Evolutionary conservation across 2,113 vertebrate species (phyloP).

Genomic region (Misgurnus anguillicaudatus): DNA sequence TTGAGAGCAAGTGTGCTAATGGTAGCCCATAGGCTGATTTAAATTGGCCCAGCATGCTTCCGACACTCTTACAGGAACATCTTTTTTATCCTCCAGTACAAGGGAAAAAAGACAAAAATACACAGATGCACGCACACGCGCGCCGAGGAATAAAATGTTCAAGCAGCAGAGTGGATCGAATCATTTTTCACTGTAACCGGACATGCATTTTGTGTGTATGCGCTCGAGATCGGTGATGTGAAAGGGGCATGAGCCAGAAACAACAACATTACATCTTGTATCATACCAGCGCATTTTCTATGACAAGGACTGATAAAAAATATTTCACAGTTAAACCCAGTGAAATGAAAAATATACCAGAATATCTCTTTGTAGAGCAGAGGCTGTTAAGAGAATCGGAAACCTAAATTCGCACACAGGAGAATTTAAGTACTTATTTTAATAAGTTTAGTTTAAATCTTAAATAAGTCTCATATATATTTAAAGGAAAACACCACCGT

Average conservation of each 20-base stretch:
- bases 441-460: conserved; percentile 25
- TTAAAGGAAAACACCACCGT: background rate
- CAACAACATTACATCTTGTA: conserved; percentile 25
- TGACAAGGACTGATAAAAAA: conserved; percentile 25
- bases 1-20: conserved; percentile 8
- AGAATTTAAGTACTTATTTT: conserved; percentile 7
- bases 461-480: background rate
- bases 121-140: background rate
- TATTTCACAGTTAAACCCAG: conserved; percentile 24
- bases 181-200: conserved; percentile 31
- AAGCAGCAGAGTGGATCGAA: conserved; percentile 14
- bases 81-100: conserved; percentile 16
- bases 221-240: background rate
- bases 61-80: conserved; percentile 11
- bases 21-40: conserved; percentile 2
- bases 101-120: conserved; percentile 11
- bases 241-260: background rate
- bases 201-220: conserved; percentile 7
- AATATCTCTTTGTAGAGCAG: background rate
- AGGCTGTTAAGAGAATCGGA: conserved; percentile 11
- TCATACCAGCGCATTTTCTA: background rate
- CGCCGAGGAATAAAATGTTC: background rate
- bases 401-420: background rate
- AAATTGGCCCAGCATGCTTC: background rate
- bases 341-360: conserved; percentile 17